A percentile compares a stretch with the other conserved stretches of the same genome.
Evolutionary conservation across 2,888 invertebrate genomes (phyloP).

Genomic region (Drosophila robusta): DNA sequence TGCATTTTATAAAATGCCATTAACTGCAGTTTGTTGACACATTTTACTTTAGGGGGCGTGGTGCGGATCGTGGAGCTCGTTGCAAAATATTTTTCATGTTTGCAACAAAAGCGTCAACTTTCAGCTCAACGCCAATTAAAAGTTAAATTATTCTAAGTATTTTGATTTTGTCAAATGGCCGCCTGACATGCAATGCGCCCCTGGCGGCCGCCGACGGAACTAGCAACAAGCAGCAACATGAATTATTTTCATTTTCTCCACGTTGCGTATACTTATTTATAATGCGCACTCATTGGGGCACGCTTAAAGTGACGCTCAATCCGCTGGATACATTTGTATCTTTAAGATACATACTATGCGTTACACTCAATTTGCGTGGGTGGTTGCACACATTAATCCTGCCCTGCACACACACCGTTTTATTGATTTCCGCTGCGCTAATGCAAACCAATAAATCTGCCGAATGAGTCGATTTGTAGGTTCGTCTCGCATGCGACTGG

Average conservation of each 20-base stretch:
- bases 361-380: slow-evolving; percentile 28
- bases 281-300: background rate
- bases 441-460: slow-evolving; percentile 75
- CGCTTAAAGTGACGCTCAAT: slow-evolving; percentile 28
- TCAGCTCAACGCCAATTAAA: slow-evolving; percentile 69
- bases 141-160: slow-evolving; percentile 75
- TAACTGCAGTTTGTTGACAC: slow-evolving; percentile 51
- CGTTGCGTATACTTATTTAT: slow-evolving; percentile 31
- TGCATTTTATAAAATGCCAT: slow-evolving; percentile 10
- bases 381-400: slow-evolving; percentile 42
- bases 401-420: slow-evolving; percentile 27
- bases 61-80: slow-evolving; percentile 10
- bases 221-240: slow-evolving; percentile 15
- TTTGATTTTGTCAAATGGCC: slow-evolving; percentile 71
- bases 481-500: slow-evolving; percentile 24
- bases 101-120: slow-evolving; percentile 57
- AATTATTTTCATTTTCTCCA: slow-evolving; percentile 8
- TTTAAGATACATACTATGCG: slow-evolving; percentile 40
- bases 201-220: slow-evolving; percentile 4
- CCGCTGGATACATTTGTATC: slow-evolving; percentile 32
- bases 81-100: slow-evolving; percentile 44
- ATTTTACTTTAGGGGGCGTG: slow-evolving; percentile 18
- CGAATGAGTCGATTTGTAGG: slow-evolving; percentile 77
- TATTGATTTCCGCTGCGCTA: slow-evolving; percentile 79
- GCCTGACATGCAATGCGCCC: slow-evolving; percentile 62